These are phyloP conservation scores for Muscina levida DNA, from an alignment of 2,888 invertebrate species.

Conservation along the genomic window DNA sequence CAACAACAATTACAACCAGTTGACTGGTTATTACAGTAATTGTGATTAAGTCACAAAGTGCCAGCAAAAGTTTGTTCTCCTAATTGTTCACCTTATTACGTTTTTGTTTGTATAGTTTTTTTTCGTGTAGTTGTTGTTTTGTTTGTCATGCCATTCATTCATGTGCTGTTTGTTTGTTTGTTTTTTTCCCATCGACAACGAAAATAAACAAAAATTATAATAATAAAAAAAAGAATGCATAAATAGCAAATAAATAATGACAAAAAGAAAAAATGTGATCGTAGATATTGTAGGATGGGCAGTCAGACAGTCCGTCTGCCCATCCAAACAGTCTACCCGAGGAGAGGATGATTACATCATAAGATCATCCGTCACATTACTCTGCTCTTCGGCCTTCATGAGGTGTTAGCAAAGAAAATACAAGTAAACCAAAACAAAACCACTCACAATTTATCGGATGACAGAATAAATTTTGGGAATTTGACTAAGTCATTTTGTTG, in stretches of 20 bases:
- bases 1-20: neutral
- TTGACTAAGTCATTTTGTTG: neutral
- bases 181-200: slow-evolving; percentile 9
- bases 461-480: slow-evolving; percentile 34
- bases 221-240: neutral
- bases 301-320: no score
- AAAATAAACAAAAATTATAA: neutral
- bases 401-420: neutral
- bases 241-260: slow-evolving; percentile 24
- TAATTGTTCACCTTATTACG: slow-evolving; percentile 58
- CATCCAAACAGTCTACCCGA: no score
- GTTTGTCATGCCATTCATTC: slow-evolving; percentile 19
- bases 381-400: neutral
- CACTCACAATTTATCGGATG: slow-evolving; percentile 14
- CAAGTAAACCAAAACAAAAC: neutral
- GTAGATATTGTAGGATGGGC: neutral
- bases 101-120: slow-evolving; percentile 21
- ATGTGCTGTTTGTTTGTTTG: neutral
- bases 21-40: neutral
- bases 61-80: slow-evolving; percentile 41
- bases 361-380: neutral
- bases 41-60: neutral
- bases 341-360: slow-evolving; percentile 35
- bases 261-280: slow-evolving; percentile 12
- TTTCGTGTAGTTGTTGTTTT: neutral